Conservation (phyloP, 2,888 invertebrate genomes). For the Lithophane semibrunnea region DNA sequence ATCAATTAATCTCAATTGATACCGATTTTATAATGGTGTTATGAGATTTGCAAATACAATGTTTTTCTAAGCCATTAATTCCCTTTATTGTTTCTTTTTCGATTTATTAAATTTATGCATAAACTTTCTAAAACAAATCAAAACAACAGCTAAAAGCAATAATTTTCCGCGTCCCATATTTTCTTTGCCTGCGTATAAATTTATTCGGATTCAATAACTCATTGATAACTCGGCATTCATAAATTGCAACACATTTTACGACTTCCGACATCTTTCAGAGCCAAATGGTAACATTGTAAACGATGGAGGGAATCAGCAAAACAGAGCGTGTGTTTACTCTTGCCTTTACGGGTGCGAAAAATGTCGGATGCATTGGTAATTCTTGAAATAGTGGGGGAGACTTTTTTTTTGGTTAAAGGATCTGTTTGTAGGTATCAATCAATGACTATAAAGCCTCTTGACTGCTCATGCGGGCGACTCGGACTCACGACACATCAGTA, state of each 20-base stretch:
- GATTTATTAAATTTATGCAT: neutral
- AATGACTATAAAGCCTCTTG: too few relatives aligned
- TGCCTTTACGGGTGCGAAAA: neutral
- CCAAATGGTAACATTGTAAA: slow-evolving; percentile 49
- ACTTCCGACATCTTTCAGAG: slow-evolving; percentile 53
- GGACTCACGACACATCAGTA: too few relatives aligned
- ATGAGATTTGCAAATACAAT: neutral
- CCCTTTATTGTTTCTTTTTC: neutral
- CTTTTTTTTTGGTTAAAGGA: neutral
- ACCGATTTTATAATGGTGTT: neutral
- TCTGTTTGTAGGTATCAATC: neutral
- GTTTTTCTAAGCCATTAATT: neutral
- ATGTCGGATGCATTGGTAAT: neutral
- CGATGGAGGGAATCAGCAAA: slow-evolving; percentile 6
- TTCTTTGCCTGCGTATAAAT: slow-evolving; percentile 37
- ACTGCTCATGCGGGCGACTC: too few relatives aligned
- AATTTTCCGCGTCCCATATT: slow-evolving; percentile 29
- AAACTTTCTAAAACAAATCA: slow-evolving; percentile 6
- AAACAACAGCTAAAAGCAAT: slow-evolving; percentile 37
- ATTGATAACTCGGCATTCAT: slow-evolving; percentile 52
- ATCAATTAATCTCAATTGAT: neutral
- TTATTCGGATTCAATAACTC: slow-evolving; percentile 55
- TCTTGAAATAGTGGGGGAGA: neutral
- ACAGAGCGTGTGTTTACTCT: slow-evolving; percentile 31
- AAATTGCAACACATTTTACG: slow-evolving; percentile 56